Percentiles rank a stretch among this genome's conserved stretches.
These are phyloP conservation scores for Aphyosemion australe DNA, from an alignment of 2,113 vertebrate species.

Conservation along the genomic window DNA sequence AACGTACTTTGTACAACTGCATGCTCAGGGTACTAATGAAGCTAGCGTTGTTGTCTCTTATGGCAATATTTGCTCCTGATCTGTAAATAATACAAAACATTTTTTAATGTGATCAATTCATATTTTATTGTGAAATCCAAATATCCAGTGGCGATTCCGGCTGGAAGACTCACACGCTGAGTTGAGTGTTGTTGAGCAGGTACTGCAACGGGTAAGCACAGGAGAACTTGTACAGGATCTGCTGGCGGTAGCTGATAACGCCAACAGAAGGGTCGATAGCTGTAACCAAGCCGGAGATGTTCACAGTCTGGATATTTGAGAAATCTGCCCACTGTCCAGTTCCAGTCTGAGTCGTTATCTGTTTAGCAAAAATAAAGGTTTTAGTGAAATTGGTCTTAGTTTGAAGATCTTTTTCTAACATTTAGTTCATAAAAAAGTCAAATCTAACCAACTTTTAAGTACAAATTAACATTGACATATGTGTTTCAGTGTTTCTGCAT, in stretches of 20 bases:
- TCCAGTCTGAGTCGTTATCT: constrained; percentile 64
- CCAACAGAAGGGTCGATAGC: constrained; percentile 63
- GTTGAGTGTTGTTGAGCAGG: constrained; percentile 78
- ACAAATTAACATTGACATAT: no score
- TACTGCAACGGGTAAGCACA: constrained; percentile 81
- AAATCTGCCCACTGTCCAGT: constrained; percentile 67
- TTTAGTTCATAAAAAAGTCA: not conserved
- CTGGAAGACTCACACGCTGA: constrained; percentile 75
- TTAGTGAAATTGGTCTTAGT: not conserved
- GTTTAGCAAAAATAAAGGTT: not conserved
- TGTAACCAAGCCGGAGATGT: constrained; percentile 72
- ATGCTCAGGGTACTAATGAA: constrained; percentile 78
- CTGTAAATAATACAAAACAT: constrained; percentile 46
- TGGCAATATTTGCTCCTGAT: constrained; percentile 71
- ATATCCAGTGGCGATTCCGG: not conserved
- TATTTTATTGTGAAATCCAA: not conserved
- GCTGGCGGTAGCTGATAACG: constrained; percentile 74
- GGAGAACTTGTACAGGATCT: constrained; percentile 76
- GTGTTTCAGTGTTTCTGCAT: no score
- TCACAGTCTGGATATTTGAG: constrained; percentile 73
- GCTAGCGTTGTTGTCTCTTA: constrained; percentile 78
- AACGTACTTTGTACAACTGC: constrained; percentile 68
- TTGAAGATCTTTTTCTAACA: not conserved
- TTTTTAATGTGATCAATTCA: not conserved
- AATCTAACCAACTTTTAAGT: no score